Percentiles rank a stretch among this genome's conserved stretches.
phyloP scores from a whole-genome alignment of 2,888 invertebrate species.

The Panopea generosa region DNA sequence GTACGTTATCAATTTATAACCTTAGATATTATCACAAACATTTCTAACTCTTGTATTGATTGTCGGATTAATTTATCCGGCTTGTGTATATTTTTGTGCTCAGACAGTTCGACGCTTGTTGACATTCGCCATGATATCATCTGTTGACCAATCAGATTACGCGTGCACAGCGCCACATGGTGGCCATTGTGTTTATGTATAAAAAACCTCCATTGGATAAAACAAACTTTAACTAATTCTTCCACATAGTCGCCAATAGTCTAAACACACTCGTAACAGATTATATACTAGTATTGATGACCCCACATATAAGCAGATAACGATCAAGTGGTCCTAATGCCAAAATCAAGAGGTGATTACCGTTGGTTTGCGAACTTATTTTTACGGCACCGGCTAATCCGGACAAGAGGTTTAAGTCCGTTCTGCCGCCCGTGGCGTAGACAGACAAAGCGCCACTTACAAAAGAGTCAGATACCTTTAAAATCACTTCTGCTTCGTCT shows the following conservation, averaged over 20 bases:
- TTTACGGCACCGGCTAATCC: conserved; percentile 27
- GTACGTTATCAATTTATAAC: too few relatives aligned
- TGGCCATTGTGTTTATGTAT: not conserved
- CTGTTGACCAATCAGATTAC: conserved; percentile 10
- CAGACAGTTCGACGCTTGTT: conserved; percentile 22
- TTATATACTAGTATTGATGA: not conserved
- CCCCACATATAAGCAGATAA: conserved; percentile 35
- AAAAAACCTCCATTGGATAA: conserved; percentile 1
- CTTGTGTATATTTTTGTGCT: conserved; percentile 18
- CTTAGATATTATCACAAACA: too few relatives aligned
- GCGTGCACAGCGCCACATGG: not conserved
- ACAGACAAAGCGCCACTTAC: conserved; percentile 16
- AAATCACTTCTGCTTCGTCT: conserved; percentile 28
- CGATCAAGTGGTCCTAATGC: conserved; percentile 34
- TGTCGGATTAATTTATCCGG: too few relatives aligned
- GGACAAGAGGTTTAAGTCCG: conserved; percentile 20
- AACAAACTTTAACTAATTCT: not conserved
- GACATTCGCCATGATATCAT: conserved; percentile 6
- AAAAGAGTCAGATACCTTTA: conserved; percentile 21
- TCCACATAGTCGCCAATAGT: conserved; percentile 12
- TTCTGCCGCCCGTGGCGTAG: conserved; percentile 17
- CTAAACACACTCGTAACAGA: conserved; percentile 12
- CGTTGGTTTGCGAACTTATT: too few relatives aligned
- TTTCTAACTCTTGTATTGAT: too few relatives aligned
- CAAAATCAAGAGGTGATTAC: conserved; percentile 51